Evolutionary conservation across 2,113 vertebrate genomes (phyloP), one percentile per base, ranked within the genome.

Genomic region (Bos taurus): DNA sequence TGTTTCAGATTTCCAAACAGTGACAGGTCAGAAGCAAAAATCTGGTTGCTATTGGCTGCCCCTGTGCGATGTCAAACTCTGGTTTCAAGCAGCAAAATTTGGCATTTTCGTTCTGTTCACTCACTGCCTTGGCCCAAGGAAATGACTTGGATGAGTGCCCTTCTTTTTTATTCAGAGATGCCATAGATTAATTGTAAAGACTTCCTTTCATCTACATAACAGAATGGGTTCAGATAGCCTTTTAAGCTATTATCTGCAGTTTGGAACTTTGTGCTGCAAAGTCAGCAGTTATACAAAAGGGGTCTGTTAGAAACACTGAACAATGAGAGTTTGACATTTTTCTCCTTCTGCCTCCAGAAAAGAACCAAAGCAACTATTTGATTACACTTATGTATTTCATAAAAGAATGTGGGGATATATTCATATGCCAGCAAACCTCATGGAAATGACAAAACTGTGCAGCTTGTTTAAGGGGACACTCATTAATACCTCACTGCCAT

Each of bases 181-280:
- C 97, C 91, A 97, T 88, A 98, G 96, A 98, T 98, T 97, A 97
- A 98, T 98, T 96, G 98, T 96, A 97, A 98, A 98, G 95, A 96
- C 97, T 98, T 96, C 97, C 97, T 98, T 99, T 98, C 98, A 98
- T 97, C 98, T 98, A 28, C 92, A 95, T 90, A 98, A 96, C 89
- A 98, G 97, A 95, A 88, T 91, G 94, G 96, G 90, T 98, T 98
- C 97, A 97, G 97, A 98, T 95, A 97, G 88, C 85, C 98, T 98
- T 98, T 95, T 97, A 98, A 98, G 94, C 93, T 87, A 97, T 97
- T 98, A 84, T 97, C 95, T 98, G 97, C 57, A 97, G 91, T 97
- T 97, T 91, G 97, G 97, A 98, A 98, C 92, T 96, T 95, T 88
- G 95, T 62, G 64, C 85, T 97, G 93, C 85, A 95, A 97, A 98